These are phyloP conservation scores for Anastatus disparis DNA, from an alignment of 1,140 invertebrate genomes.

Conservation along the genomic window DNA sequence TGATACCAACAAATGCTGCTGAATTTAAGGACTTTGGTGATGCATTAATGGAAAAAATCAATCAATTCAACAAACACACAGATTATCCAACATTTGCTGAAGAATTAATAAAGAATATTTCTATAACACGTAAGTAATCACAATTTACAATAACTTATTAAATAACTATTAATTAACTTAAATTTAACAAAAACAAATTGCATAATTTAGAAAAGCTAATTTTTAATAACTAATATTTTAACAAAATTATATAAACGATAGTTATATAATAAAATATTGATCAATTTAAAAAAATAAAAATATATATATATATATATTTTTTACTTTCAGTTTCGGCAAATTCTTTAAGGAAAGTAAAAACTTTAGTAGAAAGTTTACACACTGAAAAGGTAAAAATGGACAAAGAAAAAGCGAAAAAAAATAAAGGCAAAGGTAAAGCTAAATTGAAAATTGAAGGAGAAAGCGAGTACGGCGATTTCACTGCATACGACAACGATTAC, in stretches of 20 bases:
- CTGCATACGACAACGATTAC: slow-evolving; percentile 69
- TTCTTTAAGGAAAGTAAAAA: slow-evolving; percentile 85
- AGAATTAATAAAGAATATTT: slow-evolving; percentile 81
- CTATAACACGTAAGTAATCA: slow-evolving; percentile 78
- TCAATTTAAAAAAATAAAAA: slow-evolving; percentile 15
- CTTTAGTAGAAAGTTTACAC: slow-evolving; percentile 79
- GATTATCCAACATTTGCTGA: slow-evolving; percentile 83
- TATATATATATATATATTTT: background rate
- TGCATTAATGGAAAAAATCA: slow-evolving; percentile 78
- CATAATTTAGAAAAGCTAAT: too few species aligned
- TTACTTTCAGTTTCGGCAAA: slow-evolving; percentile 71
- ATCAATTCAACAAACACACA: slow-evolving; percentile 74
- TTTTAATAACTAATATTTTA: too few species aligned
- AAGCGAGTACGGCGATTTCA: slow-evolving; percentile 68
- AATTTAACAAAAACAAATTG: too few species aligned
- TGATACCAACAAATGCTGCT: slow-evolving; percentile 78
- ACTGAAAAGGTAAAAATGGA: slow-evolving; percentile 86
- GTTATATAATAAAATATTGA: slow-evolving; percentile 39
- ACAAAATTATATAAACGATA: too few species aligned
- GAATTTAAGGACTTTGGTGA: slow-evolving; percentile 84
- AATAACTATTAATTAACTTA: too few species aligned
- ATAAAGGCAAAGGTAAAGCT: slow-evolving; percentile 78
- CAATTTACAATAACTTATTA: too few species aligned
- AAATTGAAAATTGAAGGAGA: slow-evolving; percentile 81
- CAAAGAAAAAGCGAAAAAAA: slow-evolving; percentile 80